Base-by-base conservation (phyloP, 2,888 invertebrate species). In the Himalopsyche tibetana region DNA sequence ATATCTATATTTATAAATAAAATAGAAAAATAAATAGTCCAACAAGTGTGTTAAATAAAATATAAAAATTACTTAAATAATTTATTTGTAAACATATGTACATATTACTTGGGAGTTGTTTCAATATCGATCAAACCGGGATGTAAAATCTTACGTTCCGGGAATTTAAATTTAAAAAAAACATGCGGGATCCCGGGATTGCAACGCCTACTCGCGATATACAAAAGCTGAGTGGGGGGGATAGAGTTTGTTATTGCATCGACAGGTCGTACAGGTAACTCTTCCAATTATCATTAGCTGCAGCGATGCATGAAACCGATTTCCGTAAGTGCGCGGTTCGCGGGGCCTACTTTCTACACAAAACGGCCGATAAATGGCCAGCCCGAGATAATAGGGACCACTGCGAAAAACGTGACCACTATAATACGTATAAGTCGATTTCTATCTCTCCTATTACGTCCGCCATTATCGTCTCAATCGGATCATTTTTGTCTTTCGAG, bases 391-490 rank as follows among this genome's bases (percentile, higher is more conserved):
- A 85, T 82, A 74, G 74, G 74, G 79, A 28, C 55, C 9, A 42
- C 42, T 17, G 80, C 82, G 42, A 82, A 85, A 82, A 85, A 69
- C 82, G 84, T 84, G 84, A 84, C 84, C 81, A 15, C 79, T 19
- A 28, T 40, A 45, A 55, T 38, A 42, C 74, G 74, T 82, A 79
- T 55, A 82, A 17, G 56, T 79, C 82, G 79, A 82, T 85, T 82
- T 85, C 85, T 85, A 85, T 85, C 85, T 85, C 82, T 85, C 79
- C 85, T 12, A 74, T 82, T 82, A 38, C 74, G 82, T 55, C 74
- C 81, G 84, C 42, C 81, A 84, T 81, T 63, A 63, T 55, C 36
- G 17, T 45, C 17, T 55, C n/a, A 55, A 38, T 38, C 82, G 82
- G 17, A 69, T 28, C 80, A 55, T 79, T 80, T 80, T 80, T n/a